phyloP scores from a whole-genome alignment of 2,888 invertebrate genomes.

The Lepidochrysops patricia region DNA sequence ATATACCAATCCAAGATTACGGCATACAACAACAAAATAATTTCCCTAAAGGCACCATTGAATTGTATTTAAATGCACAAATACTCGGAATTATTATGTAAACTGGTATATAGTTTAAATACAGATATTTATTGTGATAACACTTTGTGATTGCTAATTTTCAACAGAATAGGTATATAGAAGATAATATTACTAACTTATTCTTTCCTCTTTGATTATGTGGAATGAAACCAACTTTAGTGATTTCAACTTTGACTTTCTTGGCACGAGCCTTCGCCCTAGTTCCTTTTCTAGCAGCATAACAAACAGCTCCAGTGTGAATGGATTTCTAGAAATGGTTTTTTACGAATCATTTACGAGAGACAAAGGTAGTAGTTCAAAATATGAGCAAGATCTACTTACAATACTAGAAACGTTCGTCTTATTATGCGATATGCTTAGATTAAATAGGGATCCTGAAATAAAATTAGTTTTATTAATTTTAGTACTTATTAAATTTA shows the following conservation, averaged over 20 bases:
- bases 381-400: slow-evolving; percentile 27
- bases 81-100: too few species aligned
- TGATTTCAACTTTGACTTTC: slow-evolving; percentile 83
- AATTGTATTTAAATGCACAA: too few species aligned
- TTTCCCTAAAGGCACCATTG: too few species aligned
- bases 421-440: slow-evolving; percentile 40
- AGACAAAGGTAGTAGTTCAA: neutral
- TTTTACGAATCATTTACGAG: neutral
- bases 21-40: too few species aligned
- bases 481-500: neutral
- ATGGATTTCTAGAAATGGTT: slow-evolving; percentile 54
- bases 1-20: too few species aligned
- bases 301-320: slow-evolving; percentile 73
- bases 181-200: slow-evolving; percentile 33
- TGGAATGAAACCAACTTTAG: slow-evolving; percentile 84
- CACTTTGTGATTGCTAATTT: too few species aligned
- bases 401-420: slow-evolving; percentile 43
- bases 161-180: too few species aligned
- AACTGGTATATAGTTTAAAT: too few species aligned
- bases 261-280: slow-evolving; percentile 83
- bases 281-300: slow-evolving; percentile 89
- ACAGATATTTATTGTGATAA: too few species aligned
- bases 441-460: slow-evolving; percentile 52
- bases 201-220: slow-evolving; percentile 77
- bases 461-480: slow-evolving; percentile 22